Percentiles rank a stretch among this genome's conserved stretches.
These are phyloP conservation scores for Cacoxenus indagator DNA, from an alignment of 2,888 invertebrate species.

Conservation along the genomic window DNA sequence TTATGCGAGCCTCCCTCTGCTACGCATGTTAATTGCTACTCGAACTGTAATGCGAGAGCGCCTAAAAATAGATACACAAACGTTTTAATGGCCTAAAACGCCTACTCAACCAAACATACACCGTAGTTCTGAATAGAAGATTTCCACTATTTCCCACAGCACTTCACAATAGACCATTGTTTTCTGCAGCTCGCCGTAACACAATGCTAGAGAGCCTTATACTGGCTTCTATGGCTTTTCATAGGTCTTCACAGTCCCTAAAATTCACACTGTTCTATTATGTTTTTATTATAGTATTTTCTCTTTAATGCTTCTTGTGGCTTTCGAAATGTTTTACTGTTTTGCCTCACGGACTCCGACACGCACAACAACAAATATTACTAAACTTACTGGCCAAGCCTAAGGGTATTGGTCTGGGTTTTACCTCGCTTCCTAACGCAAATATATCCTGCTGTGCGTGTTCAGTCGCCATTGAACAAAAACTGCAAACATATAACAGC, in stretches of 20 bases:
- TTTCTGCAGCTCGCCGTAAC: background rate
- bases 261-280: too few relatives aligned
- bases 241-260: too few relatives aligned
- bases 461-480: slow-evolving; percentile 47
- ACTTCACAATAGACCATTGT: background rate
- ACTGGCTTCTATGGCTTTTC: slow-evolving; percentile 42
- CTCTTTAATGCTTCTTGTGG: slow-evolving; percentile 60
- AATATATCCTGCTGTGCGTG: slow-evolving; percentile 44
- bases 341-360: slow-evolving; percentile 1
- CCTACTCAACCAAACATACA: slow-evolving; percentile 33
- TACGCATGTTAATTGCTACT: background rate
- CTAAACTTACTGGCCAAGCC: background rate
- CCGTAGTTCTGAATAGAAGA: too few relatives aligned
- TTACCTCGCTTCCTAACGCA: background rate
- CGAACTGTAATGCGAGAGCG: slow-evolving; percentile 20
- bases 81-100: slow-evolving; percentile 58
- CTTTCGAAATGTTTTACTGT: slow-evolving; percentile 27
- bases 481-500: background rate
- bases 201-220: slow-evolving; percentile 24
- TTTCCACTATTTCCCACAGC: slow-evolving; percentile 1
- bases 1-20: background rate
- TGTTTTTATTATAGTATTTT: slow-evolving; percentile 56
- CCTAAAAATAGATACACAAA: slow-evolving; percentile 62
- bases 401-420: background rate
- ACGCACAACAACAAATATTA: background rate